Conservation (phyloP, 2,797 vertebrate species). For the Picus viridis region DNA sequence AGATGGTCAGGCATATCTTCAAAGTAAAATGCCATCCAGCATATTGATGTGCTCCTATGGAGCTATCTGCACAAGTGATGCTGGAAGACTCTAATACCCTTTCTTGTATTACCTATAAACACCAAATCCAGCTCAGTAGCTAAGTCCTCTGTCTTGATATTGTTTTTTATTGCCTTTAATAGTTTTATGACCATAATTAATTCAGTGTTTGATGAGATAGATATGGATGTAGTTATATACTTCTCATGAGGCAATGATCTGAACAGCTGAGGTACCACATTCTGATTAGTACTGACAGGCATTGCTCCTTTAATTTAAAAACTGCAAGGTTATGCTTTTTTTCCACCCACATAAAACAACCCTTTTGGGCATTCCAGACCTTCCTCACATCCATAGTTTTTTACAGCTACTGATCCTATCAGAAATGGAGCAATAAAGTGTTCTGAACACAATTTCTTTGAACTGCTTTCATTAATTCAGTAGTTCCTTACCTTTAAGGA, state of each 20-base stretch:
- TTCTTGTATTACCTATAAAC: constrained; percentile 36
- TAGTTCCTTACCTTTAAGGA: constrained; percentile 23
- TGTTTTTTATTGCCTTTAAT: constrained; percentile 30
- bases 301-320: constrained; percentile 10
- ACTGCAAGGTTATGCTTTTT: not conserved
- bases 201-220: not conserved
- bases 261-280: not conserved
- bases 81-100: not conserved
- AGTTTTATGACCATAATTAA: constrained; percentile 37
- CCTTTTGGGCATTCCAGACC: not conserved
- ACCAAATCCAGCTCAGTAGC: constrained; percentile 17
- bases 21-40: not conserved
- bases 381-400: not conserved
- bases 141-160: constrained; percentile 17
- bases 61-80: constrained; percentile 12
- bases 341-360: not conserved
- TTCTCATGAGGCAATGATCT: constrained; percentile 11
- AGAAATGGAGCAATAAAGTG: not conserved
- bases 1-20: not conserved
- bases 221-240: not conserved
- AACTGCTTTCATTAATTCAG: constrained; percentile 37
- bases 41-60: not conserved
- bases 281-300: not conserved
- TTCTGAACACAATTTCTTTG: constrained; percentile 14
- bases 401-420: not conserved